Evolutionary conservation across 2,888 invertebrate genomes (phyloP), one percentile per base, ranked within the genome.

Genomic region (Fragum sueziense): DNA sequence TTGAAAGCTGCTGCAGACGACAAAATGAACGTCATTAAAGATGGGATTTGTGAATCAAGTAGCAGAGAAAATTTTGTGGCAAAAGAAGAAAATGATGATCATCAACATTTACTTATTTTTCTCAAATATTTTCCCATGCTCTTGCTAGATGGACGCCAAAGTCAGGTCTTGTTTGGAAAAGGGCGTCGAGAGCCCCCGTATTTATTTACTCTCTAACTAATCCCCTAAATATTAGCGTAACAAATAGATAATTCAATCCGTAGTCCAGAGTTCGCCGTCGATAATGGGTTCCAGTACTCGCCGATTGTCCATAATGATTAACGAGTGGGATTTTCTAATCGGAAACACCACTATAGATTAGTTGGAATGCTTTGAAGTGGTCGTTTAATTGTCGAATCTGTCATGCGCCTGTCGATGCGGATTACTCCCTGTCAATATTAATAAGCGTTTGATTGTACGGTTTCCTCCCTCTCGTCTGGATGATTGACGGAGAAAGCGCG

Each of bases 351-450:
- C 74, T 79, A 51, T 76, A 68, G 78, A 84, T 80, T 84, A 84
- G 78, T 78, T 74, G 83, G 83, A 84, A 84, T 84, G 83, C 83
- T 84, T 84, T 84, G 83, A 84, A 84, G 83, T 84, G 83, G 83
- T 71, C 77, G 76, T 84, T 76, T 83, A 83, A 80, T 83, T 80
- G 83, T 84, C 78, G 74, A 84, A 84, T 76, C 83, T 84, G 83
- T 84, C 83, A 80, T 79, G 78, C 83, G 80, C 70, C 69, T 84
- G 83, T 84, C 83, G 80, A 84, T 84, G 73, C 68, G 71, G 83
- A 84, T 84, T 84, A 84, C 83, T 84, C 83, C 70, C 73, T 84
- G 83, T 84, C 83, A 84, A 80, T 80, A 84, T 84, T 84, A 80
- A 84, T 84, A 78, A 78, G 80, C 62, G 76, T 80, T 84, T 84